Evolutionary conservation across 2,797 vertebrate species (phyloP).

Genomic region (Sebastolobus altivelis): DNA sequence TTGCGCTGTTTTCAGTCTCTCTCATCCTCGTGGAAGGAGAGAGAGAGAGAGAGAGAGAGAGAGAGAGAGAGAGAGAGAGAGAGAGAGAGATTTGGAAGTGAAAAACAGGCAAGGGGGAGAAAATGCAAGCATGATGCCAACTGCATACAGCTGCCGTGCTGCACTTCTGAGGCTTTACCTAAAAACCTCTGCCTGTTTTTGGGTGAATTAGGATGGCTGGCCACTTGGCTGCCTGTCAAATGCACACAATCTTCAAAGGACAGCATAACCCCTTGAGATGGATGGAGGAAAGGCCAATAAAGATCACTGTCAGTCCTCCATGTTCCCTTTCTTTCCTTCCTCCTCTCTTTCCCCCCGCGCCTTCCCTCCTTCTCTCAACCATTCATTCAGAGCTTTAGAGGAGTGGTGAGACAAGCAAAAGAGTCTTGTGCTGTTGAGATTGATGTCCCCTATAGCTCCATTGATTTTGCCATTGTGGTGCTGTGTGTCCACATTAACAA

Average conservation of each 20-base stretch:
- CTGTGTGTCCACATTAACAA: constrained; percentile 89
- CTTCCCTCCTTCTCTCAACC: constrained; percentile 35
- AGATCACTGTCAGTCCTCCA: constrained; percentile 57
- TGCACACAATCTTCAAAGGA: constrained; percentile 73
- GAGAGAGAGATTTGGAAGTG: constrained; percentile 44
- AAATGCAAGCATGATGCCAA: constrained; percentile 61
- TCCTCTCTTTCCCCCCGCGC: background rate
- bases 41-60: background rate
- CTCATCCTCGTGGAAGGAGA: constrained; percentile 26
- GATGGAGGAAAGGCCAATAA: constrained; percentile 67
- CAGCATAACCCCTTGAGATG: constrained; percentile 67
- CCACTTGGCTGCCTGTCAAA: constrained; percentile 72
- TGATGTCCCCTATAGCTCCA: constrained; percentile 87
- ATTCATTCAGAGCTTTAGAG: constrained; percentile 71
- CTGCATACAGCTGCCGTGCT: constrained; percentile 64
- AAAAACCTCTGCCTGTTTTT: constrained; percentile 68
- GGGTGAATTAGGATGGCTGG: constrained; percentile 70
- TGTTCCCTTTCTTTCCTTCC: constrained; percentile 25
- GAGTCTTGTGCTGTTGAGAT: constrained; percentile 83
- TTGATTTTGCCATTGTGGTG: constrained; percentile 89
- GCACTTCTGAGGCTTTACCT: constrained; percentile 76
- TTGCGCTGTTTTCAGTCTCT: constrained; percentile 36
- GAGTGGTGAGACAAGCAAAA: constrained; percentile 70
- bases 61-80: constrained; percentile 11
- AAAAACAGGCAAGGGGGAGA: constrained; percentile 41